Evolutionary conservation across 2,113 vertebrate species (phyloP).

Genomic region (Nycticryphes semicollaris): DNA sequence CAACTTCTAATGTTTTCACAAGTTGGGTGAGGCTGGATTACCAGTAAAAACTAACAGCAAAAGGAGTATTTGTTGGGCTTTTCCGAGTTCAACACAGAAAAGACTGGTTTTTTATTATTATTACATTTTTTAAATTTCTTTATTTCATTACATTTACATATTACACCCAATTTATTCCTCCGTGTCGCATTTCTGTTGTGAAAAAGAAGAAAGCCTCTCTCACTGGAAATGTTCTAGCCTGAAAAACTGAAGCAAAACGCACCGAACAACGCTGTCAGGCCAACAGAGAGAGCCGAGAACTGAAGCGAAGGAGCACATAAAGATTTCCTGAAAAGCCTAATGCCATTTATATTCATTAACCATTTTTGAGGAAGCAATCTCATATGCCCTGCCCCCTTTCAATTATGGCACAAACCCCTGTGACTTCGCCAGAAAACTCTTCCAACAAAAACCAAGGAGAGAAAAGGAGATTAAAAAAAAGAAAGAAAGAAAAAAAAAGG

Average conservation of each 20-base stretch:
- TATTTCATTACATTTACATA: too few species aligned
- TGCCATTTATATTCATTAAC: neutral
- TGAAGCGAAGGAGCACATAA: neutral
- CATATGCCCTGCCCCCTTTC: neutral
- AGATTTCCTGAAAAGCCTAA: neutral
- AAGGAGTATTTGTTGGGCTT: neutral
- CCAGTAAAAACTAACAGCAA: neutral
- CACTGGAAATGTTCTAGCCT: neutral
- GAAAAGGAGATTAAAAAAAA: neutral
- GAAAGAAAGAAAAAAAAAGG: fast-evolving
- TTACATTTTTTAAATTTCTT: too few species aligned
- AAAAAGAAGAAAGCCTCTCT: neutral
- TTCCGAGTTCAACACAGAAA: neutral
- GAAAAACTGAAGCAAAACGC: neutral
- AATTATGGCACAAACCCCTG: fast-evolving
- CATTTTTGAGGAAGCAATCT: neutral
- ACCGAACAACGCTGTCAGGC: fast-evolving
- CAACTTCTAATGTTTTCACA: neutral
- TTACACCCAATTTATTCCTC: too few species aligned
- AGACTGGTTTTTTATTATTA: neutral
- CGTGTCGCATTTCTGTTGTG: neutral
- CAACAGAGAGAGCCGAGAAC: neutral
- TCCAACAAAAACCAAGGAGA: neutral
- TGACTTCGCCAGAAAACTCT: neutral
- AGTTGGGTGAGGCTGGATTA: neutral